Percentiles rank a stretch among this genome's conserved stretches.
These are phyloP conservation scores for Tetraodon nigroviridis DNA, from an alignment of 2,113 vertebrate species.

Conservation along the genomic window DNA sequence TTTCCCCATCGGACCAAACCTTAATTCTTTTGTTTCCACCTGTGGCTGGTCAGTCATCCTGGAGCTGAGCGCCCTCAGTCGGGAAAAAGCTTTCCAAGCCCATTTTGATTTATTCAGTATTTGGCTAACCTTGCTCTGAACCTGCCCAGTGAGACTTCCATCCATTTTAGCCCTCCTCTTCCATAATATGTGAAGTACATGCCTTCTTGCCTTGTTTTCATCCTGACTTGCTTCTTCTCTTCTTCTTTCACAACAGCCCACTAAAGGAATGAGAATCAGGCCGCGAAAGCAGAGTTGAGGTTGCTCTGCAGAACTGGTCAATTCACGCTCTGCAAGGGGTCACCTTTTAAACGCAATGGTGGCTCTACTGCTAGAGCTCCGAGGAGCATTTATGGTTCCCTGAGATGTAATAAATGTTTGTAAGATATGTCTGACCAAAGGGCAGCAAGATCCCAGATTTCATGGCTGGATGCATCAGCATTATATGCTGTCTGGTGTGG, in stretches of 20 bases:
- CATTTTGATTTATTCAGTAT: conserved; percentile 90
- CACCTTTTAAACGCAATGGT: conserved; percentile 61
- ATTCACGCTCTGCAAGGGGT: conserved; percentile 37
- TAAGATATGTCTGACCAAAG: conserved; percentile 64
- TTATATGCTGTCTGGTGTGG: conserved; percentile 10
- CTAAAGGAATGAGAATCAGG: conserved; percentile 67
- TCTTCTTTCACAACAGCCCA: conserved; percentile 62
- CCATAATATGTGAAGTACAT: conserved; percentile 56
- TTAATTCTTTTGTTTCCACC: conserved; percentile 70
- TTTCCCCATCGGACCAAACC: conserved; percentile 32
- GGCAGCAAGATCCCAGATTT: conserved; percentile 47
- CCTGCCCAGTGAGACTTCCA: conserved; percentile 80
- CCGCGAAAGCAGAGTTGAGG: conserved; percentile 49
- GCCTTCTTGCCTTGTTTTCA: conserved; percentile 59
- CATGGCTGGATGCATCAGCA: conserved; percentile 35
- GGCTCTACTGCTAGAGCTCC: conserved; percentile 49
- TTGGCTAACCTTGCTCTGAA: conserved; percentile 98
- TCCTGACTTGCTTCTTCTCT: conserved; percentile 59
- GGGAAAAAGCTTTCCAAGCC: conserved; percentile 49
- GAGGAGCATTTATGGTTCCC: conserved; percentile 58
- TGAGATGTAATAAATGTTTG: conserved; percentile 65
- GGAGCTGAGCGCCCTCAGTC: conserved; percentile 60
- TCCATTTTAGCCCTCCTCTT: conserved; percentile 67
- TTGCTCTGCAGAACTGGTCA: conserved; percentile 41
- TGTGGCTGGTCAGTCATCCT: conserved; percentile 76